These are phyloP conservation scores for Danionella dracula DNA, from an alignment of 2,797 vertebrate genomes.

Conservation along the genomic window DNA sequence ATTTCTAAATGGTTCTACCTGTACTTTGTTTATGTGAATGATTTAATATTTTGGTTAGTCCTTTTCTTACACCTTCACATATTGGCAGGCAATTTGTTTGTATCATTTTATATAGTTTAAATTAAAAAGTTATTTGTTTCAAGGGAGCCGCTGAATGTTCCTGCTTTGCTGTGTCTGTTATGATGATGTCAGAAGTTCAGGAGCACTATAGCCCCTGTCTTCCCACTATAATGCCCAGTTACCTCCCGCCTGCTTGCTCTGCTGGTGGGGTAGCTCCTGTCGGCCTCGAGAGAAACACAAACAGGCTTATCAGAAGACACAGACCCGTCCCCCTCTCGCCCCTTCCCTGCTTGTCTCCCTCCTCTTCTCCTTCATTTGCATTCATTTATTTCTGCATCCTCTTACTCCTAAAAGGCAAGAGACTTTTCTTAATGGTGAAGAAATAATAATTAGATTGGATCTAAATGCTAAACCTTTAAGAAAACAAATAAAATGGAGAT, in stretches of 20 bases:
- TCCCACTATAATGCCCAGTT: constrained; percentile 47
- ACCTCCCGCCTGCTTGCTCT: constrained; percentile 42
- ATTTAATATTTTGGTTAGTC: too few species aligned
- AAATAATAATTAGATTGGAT: constrained; percentile 47
- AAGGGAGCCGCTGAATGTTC: too few species aligned
- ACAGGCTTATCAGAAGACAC: constrained; percentile 75
- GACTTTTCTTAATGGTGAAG: constrained; percentile 59
- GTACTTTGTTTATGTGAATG: too few species aligned
- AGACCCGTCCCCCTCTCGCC: constrained; percentile 62
- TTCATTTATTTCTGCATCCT: constrained; percentile 67
- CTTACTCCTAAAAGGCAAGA: constrained; percentile 55
- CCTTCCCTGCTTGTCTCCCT: constrained; percentile 28
- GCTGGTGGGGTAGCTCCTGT: constrained; percentile 45
- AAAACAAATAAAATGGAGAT: constrained; percentile 41
- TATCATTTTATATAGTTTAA: too few species aligned
- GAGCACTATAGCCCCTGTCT: constrained; percentile 49
- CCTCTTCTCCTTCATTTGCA: constrained; percentile 59
- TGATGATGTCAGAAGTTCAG: constrained; percentile 26
- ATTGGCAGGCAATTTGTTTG: too few species aligned
- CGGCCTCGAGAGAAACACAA: constrained; percentile 67
- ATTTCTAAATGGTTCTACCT: too few species aligned
- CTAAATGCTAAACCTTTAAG: constrained; percentile 52
- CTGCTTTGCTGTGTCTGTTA: background rate
- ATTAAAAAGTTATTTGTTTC: too few species aligned
- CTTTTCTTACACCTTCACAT: too few species aligned